A percentile compares a stretch with the other conserved stretches of the same genome.
These are phyloP conservation scores for Hypanus sabinus DNA, from an alignment of 2,113 vertebrate species.

Conservation along the genomic window DNA sequence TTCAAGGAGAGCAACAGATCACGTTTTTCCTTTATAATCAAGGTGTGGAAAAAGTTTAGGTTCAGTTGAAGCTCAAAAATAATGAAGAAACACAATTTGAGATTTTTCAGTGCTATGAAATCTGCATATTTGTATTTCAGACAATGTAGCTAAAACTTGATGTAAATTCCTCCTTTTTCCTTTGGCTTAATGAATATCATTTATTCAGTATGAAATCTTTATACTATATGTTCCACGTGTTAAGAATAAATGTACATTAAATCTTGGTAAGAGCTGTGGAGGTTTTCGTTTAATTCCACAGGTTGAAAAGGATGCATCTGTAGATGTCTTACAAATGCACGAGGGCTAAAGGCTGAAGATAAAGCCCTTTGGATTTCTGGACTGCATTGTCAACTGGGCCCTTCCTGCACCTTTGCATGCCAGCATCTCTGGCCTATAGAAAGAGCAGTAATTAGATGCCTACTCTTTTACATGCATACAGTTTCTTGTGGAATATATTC, in stretches of 20 bases:
- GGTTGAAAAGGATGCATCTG: not conserved
- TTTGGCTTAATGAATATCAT: conserved; percentile 99
- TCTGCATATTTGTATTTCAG: conserved; percentile 99
- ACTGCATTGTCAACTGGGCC: not conserved
- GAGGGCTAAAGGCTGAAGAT: not conserved
- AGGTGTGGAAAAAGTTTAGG: conserved; percentile 79
- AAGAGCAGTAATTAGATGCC: not conserved
- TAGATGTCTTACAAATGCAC: not conserved
- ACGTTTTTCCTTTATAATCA: conserved; percentile 80
- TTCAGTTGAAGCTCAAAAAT: conserved; percentile 78
- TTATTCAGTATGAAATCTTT: conserved; percentile 99
- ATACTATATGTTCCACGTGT: conserved; percentile 99
- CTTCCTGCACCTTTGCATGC: not conserved
- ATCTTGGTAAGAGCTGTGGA: conserved; percentile 99
- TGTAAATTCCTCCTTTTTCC: conserved; percentile 98
- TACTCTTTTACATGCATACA: too few relatives aligned
- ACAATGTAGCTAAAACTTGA: conserved; percentile 99
- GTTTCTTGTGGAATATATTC: not conserved
- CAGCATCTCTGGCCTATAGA: not conserved
- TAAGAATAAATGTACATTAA: conserved; percentile 99
- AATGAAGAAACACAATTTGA: conserved; percentile 98
- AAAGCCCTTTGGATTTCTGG: not conserved
- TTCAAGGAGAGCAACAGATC: conserved; percentile 67
- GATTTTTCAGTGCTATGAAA: conserved; percentile 93
- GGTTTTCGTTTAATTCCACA: conserved; percentile 65